Evolutionary conservation across 2,113 vertebrate genomes (phyloP).

Genomic region (Noturus placidus): DNA sequence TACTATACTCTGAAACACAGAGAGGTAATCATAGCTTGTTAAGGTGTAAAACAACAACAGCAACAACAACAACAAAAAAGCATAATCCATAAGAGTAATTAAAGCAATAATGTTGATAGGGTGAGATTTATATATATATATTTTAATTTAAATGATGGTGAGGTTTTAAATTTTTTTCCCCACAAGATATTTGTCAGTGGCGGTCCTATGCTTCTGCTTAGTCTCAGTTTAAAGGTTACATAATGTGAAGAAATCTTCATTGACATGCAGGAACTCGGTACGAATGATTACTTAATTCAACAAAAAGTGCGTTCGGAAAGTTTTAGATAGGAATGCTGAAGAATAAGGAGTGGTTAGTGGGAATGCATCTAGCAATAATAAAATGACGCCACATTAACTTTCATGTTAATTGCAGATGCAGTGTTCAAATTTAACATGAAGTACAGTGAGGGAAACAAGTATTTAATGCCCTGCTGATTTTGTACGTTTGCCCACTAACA

Average conservation of each 20-base stretch:
- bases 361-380: not conserved
- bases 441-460: no score
- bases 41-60: not conserved
- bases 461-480: no score
- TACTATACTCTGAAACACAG: not conserved
- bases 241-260: not conserved
- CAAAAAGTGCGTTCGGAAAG: not conserved
- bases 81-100: not conserved
- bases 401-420: no score
- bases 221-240: not conserved
- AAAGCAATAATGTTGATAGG: not conserved
- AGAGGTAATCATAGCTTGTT: not conserved
- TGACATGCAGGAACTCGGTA: not conserved
- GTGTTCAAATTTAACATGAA: not conserved
- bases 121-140: no score
- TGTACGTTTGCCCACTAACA: no score
- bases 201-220: not conserved
- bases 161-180: not conserved
- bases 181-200: not conserved
- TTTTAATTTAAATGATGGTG: not conserved
- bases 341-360: not conserved
- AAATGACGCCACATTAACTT: not conserved
- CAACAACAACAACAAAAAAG: not conserved
- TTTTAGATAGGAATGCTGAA: not conserved
- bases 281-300: not conserved